A percentile compares a stretch with the other conserved stretches of the same genome.
Evolutionary conservation across 2,113 vertebrate species (phyloP).

Genomic region (Sceloporus undulatus): DNA sequence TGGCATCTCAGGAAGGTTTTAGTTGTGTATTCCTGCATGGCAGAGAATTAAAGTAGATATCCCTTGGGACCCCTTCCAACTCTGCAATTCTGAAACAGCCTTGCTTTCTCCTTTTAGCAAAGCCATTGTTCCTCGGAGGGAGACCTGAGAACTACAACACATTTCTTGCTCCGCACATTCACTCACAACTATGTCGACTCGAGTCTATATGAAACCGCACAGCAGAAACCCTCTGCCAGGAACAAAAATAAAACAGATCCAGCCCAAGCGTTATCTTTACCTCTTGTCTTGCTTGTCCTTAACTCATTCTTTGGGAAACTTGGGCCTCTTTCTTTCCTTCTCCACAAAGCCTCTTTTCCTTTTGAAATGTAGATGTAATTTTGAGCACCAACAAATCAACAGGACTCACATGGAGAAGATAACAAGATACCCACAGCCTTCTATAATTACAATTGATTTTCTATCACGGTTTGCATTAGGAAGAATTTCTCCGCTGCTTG

Average conservation of each 20-base stretch:
- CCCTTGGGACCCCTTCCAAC: too few relatives aligned
- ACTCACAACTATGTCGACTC: too few relatives aligned
- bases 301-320: background rate
- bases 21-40: too few relatives aligned
- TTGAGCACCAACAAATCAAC: slow-evolving; percentile 22
- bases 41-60: too few relatives aligned
- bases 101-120: too few relatives aligned
- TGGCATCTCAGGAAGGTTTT: too few relatives aligned
- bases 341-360: background rate
- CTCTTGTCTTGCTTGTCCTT: background rate
- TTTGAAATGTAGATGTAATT: slow-evolving; percentile 42
- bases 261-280: background rate
- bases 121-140: background rate
- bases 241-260: background rate
- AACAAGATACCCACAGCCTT: slow-evolving; percentile 24
- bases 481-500: slow-evolving; percentile 2
- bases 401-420: slow-evolving; percentile 8
- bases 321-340: background rate
- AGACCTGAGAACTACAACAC: too few relatives aligned
- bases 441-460: slow-evolving; percentile 45
- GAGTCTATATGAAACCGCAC: too few relatives aligned
- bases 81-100: too few relatives aligned
- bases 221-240: background rate
- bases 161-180: background rate
- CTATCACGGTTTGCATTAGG: slow-evolving; percentile 35